These are phyloP conservation scores for Denticeps clupeoides DNA, from an alignment of 2,797 vertebrate species.

Conservation along the genomic window DNA sequence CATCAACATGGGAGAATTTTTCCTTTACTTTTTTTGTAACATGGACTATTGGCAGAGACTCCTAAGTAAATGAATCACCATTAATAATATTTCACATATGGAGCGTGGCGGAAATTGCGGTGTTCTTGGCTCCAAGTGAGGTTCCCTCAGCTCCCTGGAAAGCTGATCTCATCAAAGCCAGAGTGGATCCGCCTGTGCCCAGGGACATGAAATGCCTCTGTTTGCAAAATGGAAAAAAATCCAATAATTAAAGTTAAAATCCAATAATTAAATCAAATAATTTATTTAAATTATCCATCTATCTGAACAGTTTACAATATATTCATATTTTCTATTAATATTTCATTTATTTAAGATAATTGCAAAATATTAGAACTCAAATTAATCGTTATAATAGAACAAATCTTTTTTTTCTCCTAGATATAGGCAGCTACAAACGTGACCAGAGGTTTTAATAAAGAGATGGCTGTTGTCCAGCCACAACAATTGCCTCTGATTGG, in stretches of 20 bases:
- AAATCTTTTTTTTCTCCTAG: too few relatives aligned
- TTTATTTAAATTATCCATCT: too few relatives aligned
- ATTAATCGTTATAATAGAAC: too few relatives aligned
- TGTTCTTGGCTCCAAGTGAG: slow-evolving; percentile 59
- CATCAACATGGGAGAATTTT: slow-evolving; percentile 51
- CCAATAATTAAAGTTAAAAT: slow-evolving; percentile 2
- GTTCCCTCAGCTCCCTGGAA: too few relatives aligned
- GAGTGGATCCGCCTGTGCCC: slow-evolving; percentile 21
- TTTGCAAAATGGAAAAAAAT: slow-evolving; percentile 4
- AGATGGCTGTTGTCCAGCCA: slow-evolving; percentile 82
- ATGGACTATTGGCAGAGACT: slow-evolving; percentile 66
- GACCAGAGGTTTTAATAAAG: slow-evolving; percentile 91
- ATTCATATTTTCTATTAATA: too few relatives aligned
- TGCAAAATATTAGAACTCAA: too few relatives aligned
- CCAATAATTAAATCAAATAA: background rate
- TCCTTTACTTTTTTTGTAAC: slow-evolving; percentile 44
- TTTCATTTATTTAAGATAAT: too few relatives aligned
- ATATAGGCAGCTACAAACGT: too few relatives aligned
- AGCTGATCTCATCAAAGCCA: slow-evolving; percentile 50
- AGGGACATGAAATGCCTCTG: slow-evolving; percentile 10
- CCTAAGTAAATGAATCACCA: slow-evolving; percentile 64
- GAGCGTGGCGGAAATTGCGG: slow-evolving; percentile 58
- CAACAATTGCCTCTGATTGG: slow-evolving; percentile 67
- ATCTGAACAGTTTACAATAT: too few relatives aligned
- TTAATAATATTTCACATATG: slow-evolving; percentile 71